Conservation (phyloP, 2,888 invertebrate genomes). For the Doris montereyensis region DNA sequence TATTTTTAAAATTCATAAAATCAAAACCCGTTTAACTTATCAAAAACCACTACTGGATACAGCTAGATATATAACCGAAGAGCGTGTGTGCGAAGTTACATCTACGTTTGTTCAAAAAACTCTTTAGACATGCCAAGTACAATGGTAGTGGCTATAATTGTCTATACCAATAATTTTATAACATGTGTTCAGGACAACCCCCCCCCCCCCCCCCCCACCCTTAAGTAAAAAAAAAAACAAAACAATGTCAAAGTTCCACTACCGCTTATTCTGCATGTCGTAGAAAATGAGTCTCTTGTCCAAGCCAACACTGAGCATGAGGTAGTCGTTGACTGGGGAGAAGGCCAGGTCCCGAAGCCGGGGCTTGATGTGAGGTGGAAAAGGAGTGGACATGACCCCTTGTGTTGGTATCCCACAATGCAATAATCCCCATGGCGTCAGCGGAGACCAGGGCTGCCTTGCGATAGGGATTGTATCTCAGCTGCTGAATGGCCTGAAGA, state of each 20-base stretch:
- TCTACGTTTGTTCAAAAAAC: too few relatives aligned
- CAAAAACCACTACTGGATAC: too few relatives aligned
- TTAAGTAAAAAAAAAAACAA: too few relatives aligned
- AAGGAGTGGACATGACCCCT: constrained; percentile 67
- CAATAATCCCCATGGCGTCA: constrained; percentile 70
- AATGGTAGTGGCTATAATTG: too few relatives aligned
- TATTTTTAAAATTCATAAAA: too few relatives aligned
- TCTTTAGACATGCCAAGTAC: background rate
- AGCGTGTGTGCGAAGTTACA: too few relatives aligned
- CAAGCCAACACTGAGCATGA: constrained; percentile 72
- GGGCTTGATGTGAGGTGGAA: constrained; percentile 66
- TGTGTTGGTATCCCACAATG: constrained; percentile 70
- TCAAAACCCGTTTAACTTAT: too few relatives aligned
- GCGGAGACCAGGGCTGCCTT: constrained; percentile 68
- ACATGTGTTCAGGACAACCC: too few relatives aligned
- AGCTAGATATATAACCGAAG: too few relatives aligned
- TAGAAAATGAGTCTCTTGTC: constrained; percentile 72
- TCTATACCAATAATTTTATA: background rate
- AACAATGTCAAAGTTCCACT: too few relatives aligned
- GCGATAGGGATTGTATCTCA: constrained; percentile 66
- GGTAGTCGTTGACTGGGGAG: constrained; percentile 73
- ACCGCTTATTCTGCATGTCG: constrained; percentile 70
- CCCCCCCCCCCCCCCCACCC: too few relatives aligned
- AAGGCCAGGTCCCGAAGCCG: constrained; percentile 72
- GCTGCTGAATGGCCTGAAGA: constrained; percentile 65